phyloP scores from a whole-genome alignment of 2,113 vertebrate species.

The Salvelinus fontinalis region DNA sequence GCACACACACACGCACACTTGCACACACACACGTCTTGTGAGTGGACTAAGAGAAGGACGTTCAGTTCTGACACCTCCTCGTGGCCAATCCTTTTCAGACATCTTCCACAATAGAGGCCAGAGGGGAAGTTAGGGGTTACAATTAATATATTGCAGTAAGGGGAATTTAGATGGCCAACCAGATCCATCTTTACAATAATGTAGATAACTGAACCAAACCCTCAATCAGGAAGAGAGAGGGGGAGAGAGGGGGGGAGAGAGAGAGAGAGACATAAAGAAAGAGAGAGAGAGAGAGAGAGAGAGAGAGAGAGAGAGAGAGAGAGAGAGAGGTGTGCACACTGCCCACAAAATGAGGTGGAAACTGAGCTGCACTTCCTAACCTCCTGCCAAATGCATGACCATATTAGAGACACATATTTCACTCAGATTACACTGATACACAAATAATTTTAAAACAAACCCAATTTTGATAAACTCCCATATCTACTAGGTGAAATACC shows the following conservation, averaged over 20 bases:
- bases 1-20: background rate
- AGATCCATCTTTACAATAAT: conserved; percentile 42
- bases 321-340: background rate
- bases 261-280: background rate
- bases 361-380: too few relatives aligned
- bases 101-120: conserved; percentile 3
- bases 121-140: conserved; percentile 80
- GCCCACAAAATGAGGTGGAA: too few relatives aligned
- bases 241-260: background rate
- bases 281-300: background rate
- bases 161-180: conserved; percentile 86
- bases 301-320: background rate
- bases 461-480: too few relatives aligned
- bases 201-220: conserved; percentile 85
- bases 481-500: too few relatives aligned
- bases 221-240: conserved; percentile 65
- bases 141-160: conserved; percentile 87
- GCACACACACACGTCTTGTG: background rate
- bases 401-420: too few relatives aligned
- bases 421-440: too few relatives aligned
- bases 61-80: background rate
- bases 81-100: background rate
- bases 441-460: too few relatives aligned
- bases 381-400: too few relatives aligned
- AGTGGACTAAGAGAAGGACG: background rate